phyloP scores from a whole-genome alignment of 2,797 vertebrate genomes.

The Xiphorhynchus erythropygius region DNA sequence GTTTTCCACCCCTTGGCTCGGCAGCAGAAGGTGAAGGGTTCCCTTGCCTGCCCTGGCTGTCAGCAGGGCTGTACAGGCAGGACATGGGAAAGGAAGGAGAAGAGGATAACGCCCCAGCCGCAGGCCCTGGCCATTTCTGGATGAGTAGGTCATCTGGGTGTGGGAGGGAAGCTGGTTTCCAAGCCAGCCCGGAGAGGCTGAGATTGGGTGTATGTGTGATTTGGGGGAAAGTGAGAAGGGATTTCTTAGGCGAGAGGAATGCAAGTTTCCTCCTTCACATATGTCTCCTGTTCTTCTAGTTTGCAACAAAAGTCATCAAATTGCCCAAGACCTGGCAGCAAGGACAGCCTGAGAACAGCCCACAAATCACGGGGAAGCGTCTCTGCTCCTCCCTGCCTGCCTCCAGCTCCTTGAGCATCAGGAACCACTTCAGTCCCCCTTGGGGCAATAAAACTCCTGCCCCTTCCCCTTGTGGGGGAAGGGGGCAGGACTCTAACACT shows the following conservation, averaged over 20 bases:
- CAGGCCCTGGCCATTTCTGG: conserved; percentile 34
- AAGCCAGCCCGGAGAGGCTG: conserved; percentile 56
- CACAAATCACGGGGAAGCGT: conserved; percentile 4
- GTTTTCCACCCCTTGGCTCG: not conserved
- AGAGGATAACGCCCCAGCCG: conserved; percentile 30
- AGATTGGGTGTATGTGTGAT: conserved; percentile 66
- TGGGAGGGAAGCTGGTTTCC: conserved; percentile 70
- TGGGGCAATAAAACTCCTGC: not conserved
- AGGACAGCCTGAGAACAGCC: conserved; percentile 41
- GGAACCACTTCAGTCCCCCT: conserved; percentile 3
- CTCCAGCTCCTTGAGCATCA: not conserved
- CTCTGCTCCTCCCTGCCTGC: conserved; percentile 29
- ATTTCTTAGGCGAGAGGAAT: conserved; percentile 73
- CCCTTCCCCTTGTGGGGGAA: not conserved
- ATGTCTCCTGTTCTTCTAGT: conserved; percentile 66
- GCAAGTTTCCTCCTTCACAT: conserved; percentile 64
- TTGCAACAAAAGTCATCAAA: conserved; percentile 60
- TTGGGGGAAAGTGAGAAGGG: conserved; percentile 71
- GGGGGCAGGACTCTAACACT: no score
- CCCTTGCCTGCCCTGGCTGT: not conserved
- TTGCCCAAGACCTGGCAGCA: conserved; percentile 65
- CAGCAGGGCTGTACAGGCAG: not conserved
- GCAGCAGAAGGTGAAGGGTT: not conserved
- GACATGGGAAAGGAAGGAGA: not conserved
- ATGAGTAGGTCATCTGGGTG: conserved; percentile 64